Conservation (phyloP, 2,888 invertebrate species). For the Apodemia duryi region DNA sequence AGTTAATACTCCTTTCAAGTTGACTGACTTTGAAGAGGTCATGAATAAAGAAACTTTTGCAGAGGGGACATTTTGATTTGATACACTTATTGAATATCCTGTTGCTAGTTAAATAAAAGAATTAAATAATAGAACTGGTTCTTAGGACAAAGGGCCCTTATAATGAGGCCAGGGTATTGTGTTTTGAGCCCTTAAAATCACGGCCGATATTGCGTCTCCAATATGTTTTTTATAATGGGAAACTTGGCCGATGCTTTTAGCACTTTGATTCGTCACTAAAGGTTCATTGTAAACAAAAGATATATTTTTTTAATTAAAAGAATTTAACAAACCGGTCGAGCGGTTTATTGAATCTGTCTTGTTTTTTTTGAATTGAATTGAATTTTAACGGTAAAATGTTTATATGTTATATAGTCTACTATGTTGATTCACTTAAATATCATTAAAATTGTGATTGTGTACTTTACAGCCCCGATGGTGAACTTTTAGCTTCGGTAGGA, state of each 20-base stretch:
- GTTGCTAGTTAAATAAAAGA: slow-evolving; percentile 61
- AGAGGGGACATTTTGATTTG: slow-evolving; percentile 69
- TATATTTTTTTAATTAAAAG: slow-evolving; percentile 16
- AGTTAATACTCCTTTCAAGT: slow-evolving; percentile 53
- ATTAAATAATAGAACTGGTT: slow-evolving; percentile 69
- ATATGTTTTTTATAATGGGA: slow-evolving; percentile 55
- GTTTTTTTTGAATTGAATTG: too few species aligned
- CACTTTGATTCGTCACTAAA: slow-evolving; percentile 7
- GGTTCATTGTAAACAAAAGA: background rate
- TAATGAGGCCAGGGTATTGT: slow-evolving; percentile 77
- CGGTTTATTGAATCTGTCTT: too few species aligned
- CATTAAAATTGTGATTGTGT: too few species aligned
- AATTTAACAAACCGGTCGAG: background rate
- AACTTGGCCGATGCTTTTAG: slow-evolving; percentile 15
- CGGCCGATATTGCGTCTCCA: slow-evolving; percentile 55
- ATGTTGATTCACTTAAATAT: background rate
- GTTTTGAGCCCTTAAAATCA: slow-evolving; percentile 65
- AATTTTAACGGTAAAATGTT: background rate
- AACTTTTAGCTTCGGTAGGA: slow-evolving; percentile 89
- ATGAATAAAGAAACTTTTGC: slow-evolving; percentile 58
- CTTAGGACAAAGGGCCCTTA: slow-evolving; percentile 76
- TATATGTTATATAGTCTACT: background rate
- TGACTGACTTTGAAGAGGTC: slow-evolving; percentile 53
- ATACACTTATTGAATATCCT: slow-evolving; percentile 72
- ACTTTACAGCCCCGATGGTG: slow-evolving; percentile 84